Conservation (phyloP, 2,888 invertebrate genomes). For the Drosophila sordidapex region DNA sequence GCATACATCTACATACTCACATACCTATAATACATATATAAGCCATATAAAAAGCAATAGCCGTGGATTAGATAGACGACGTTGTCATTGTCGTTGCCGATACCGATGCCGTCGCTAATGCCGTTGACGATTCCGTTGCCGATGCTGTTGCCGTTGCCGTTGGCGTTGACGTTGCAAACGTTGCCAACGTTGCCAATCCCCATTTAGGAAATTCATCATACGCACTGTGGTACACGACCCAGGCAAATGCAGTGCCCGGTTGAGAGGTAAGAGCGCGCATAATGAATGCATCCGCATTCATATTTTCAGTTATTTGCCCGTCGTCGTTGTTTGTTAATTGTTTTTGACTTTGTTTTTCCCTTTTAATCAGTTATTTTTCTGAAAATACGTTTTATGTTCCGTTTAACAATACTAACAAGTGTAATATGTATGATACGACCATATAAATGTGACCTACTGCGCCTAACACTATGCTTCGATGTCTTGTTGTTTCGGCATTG, state of each 20-base stretch:
- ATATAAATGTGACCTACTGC: constrained; percentile 27
- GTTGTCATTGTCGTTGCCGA: constrained; percentile 22
- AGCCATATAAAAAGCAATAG: constrained; percentile 52
- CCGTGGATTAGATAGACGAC: constrained; percentile 58
- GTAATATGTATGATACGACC: constrained; percentile 16
- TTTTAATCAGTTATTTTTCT: constrained; percentile 18
- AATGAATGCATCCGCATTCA: constrained; percentile 9
- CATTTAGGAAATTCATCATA: constrained; percentile 68
- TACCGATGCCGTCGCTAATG: constrained; percentile 19
- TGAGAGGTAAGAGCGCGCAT: constrained; percentile 54
- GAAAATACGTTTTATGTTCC: constrained; percentile 37
- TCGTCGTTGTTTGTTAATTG: not conserved
- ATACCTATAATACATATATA: constrained; percentile 12
- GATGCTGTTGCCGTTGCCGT: constrained; percentile 6
- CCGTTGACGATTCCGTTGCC: not conserved
- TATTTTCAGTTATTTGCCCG: constrained; percentile 23
- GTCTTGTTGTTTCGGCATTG: constrained; percentile 48
- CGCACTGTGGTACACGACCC: constrained; percentile 68
- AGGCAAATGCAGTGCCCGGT: constrained; percentile 68
- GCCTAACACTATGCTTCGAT: constrained; percentile 50
- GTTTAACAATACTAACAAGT: constrained; percentile 34
- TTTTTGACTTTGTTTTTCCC: constrained; percentile 8
- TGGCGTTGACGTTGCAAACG: constrained; percentile 6
- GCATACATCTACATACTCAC: constrained; percentile 6
- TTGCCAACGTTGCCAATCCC: constrained; percentile 47